A percentile compares a stretch with the other conserved stretches of the same genome.
Conservation (phyloP, 2,888 invertebrate species). For the Masnerella sp. region DNA sequence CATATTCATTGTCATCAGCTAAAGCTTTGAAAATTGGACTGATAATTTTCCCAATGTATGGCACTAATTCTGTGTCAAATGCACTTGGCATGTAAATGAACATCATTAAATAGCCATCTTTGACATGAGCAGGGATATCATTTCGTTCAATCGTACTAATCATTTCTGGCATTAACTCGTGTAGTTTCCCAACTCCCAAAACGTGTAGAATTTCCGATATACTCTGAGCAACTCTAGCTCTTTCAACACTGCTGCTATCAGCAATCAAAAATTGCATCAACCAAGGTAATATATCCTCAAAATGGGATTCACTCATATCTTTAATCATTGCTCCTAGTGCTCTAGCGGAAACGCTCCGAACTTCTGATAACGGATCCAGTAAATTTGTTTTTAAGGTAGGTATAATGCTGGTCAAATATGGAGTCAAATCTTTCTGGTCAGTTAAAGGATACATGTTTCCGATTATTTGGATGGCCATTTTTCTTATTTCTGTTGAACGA, state of each 20-base stretch:
- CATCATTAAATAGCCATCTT: conserved; percentile 99
- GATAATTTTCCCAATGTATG: conserved; percentile 97
- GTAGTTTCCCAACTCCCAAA: conserved; percentile 94
- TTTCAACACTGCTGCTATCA: conserved; percentile 95
- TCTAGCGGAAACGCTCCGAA: conserved; percentile 94
- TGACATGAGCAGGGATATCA: conserved; percentile 97
- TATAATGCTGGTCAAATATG: conserved; percentile 96
- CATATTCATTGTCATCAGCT: conserved; percentile 99
- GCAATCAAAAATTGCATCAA: conserved; percentile 98
- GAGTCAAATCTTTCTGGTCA: conserved; percentile 98
- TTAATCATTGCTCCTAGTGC: conserved; percentile 98
- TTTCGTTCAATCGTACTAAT: conserved; percentile 95
- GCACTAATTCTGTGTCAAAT: conserved; percentile 96
- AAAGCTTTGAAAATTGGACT: conserved; percentile 97
- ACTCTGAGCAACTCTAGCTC: conserved; percentile 97
- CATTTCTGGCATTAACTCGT: conserved; percentile 98
- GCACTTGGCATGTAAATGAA: conserved; percentile 99
- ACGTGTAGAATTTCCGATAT: conserved; percentile 98
- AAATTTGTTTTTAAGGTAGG: conserved; percentile 97
- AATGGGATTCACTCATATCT: conserved; percentile 97
- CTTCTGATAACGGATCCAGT: conserved; percentile 98
- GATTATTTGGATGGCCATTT: conserved; percentile 99
- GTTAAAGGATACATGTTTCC: conserved; percentile 99
- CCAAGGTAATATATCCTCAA: conserved; percentile 98
- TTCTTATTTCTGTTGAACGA: conserved; percentile 97